Conservation (phyloP, 2,888 invertebrate genomes). For the Chorisops tibialis region DNA sequence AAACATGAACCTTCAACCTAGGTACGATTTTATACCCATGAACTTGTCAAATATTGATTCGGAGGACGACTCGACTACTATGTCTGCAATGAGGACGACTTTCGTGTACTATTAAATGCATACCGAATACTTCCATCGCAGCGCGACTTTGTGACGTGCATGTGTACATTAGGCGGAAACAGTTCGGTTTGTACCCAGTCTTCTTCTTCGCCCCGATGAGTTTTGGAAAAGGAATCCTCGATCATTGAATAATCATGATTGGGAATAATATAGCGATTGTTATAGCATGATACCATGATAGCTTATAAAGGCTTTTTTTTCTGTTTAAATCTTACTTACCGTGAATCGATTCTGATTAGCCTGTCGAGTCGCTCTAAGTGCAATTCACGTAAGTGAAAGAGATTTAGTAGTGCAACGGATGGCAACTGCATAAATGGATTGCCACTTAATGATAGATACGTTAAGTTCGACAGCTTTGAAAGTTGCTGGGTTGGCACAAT, state of each 20-base stretch:
- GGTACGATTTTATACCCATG: constrained; percentile 5
- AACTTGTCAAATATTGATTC: constrained; percentile 27
- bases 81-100: no score
- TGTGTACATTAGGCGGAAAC: neutral
- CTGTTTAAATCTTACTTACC: constrained; percentile 42
- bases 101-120: neutral
- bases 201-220: neutral
- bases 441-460: constrained; percentile 71
- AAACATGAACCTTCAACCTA: constrained; percentile 14
- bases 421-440: constrained; percentile 72
- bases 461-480: constrained; percentile 72
- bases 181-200: no score
- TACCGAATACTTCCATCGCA: no score
- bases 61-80: neutral
- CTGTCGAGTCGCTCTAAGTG: constrained; percentile 67
- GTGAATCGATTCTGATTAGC: constrained; percentile 67
- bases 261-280: neutral
- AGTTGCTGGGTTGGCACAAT: constrained; percentile 71
- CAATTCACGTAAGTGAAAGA: constrained; percentile 74
- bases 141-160: neutral
- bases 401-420: constrained; percentile 76
- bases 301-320: neutral
- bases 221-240: neutral
- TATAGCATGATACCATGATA: neutral
- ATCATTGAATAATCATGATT: no score